Percentiles rank a stretch among this genome's conserved stretches.
phyloP scores from a whole-genome alignment of 35 echinoderm and acorn worm species.

The Ophioderma brevispina region DNA sequence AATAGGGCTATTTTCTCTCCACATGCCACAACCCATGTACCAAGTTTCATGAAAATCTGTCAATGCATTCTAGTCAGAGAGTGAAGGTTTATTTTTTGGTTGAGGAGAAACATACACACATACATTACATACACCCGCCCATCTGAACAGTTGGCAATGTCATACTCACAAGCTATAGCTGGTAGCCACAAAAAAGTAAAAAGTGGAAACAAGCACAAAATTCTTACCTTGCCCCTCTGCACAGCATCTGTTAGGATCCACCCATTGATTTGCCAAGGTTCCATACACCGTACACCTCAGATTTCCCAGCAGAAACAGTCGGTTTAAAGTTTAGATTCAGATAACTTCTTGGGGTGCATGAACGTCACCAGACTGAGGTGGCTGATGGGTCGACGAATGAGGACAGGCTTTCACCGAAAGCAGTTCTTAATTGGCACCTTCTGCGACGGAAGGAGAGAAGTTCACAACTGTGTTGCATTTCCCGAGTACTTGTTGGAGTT shows the following conservation, averaged over 20 bases:
- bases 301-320: conserved; percentile 24
- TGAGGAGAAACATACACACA: too few relatives aligned
- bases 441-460: conserved; percentile 51
- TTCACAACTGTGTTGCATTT: conserved; percentile 79
- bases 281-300: conserved; percentile 65
- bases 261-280: conserved; percentile 44
- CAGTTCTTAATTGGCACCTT: conserved; percentile 76
- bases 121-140: too few relatives aligned
- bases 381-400: conserved; percentile 60
- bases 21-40: too few relatives aligned
- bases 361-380: conserved; percentile 60
- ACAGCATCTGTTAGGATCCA: conserved; percentile 55
- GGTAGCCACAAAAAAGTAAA: neutral
- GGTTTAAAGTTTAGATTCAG: conserved; percentile 70
- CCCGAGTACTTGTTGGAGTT: conserved; percentile 80
- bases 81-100: too few relatives aligned
- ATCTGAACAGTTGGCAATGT: too few relatives aligned
- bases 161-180: too few relatives aligned
- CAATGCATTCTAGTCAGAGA: too few relatives aligned
- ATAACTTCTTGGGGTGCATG: conserved; percentile 66
- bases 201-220: neutral
- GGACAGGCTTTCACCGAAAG: conserved; percentile 77
- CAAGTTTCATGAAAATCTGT: too few relatives aligned
- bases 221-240: conserved; percentile 86
- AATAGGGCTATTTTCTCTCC: too few relatives aligned